phyloP scores from a whole-genome alignment of 2,888 invertebrate species.

The Frankliniella intonsa region DNA sequence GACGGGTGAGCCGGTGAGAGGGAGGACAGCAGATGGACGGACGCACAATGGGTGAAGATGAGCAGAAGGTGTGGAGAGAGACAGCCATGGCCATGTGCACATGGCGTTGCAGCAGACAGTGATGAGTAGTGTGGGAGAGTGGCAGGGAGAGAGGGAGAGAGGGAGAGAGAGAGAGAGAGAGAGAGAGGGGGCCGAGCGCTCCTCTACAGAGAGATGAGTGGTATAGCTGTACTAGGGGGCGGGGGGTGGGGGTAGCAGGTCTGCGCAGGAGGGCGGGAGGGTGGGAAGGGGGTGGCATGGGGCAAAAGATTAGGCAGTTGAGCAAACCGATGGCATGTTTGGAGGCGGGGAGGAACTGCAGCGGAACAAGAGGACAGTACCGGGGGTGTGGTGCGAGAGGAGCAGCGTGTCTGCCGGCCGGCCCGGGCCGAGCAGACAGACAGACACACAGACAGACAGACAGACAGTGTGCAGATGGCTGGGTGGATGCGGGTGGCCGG shows the following conservation, averaged over 20 bases:
- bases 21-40: background rate
- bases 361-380: background rate
- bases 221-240: too few relatives aligned
- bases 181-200: too few relatives aligned
- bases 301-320: background rate
- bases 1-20: background rate
- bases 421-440: background rate
- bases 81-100: background rate
- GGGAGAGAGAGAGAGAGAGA: too few relatives aligned
- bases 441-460: background rate
- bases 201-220: too few relatives aligned
- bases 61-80: background rate
- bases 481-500: background rate
- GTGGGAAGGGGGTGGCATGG: background rate
- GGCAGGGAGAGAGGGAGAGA: too few relatives aligned
- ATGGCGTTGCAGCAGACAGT: background rate
- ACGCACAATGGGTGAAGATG: slow-evolving; percentile 7
- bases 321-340: background rate
- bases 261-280: background rate
- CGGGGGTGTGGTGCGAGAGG: background rate
- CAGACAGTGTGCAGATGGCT: background rate
- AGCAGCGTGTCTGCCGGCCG: background rate
- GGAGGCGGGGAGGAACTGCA: background rate
- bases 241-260: too few relatives aligned
- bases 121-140: too few relatives aligned